Conservation (phyloP, 1,140 invertebrate genomes). For the Drosophila arizonae region DNA sequence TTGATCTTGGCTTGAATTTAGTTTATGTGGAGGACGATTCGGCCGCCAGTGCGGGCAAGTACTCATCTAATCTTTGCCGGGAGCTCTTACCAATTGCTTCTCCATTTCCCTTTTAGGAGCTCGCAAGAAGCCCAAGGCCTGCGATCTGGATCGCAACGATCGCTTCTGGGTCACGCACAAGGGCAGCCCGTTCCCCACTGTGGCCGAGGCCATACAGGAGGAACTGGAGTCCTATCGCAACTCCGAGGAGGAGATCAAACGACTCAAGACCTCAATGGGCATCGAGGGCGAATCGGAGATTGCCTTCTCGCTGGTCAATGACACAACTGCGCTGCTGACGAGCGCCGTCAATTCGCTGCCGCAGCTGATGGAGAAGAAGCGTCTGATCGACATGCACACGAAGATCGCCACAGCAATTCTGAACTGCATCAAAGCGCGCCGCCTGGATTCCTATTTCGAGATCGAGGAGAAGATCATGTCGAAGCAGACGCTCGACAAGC, state of each 20-base stretch:
- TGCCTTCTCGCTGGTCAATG: slow-evolving; percentile 92
- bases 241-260: slow-evolving; percentile 98
- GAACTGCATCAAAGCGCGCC: slow-evolving; percentile 92
- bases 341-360: slow-evolving; percentile 97
- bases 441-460: slow-evolving; percentile 98
- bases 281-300: slow-evolving; percentile 90
- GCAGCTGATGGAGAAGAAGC: slow-evolving; percentile 97
- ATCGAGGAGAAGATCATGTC: slow-evolving; percentile 99
- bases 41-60: slow-evolving; percentile 34
- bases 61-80: not conserved
- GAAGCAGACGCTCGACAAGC: slow-evolving; percentile 89
- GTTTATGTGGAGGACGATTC: slow-evolving; percentile 90
- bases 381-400: slow-evolving; percentile 99
- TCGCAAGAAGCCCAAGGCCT: slow-evolving; percentile 91
- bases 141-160: slow-evolving; percentile 94
- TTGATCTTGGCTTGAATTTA: slow-evolving; percentile 95
- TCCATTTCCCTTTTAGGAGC: slow-evolving; percentile 82
- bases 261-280: slow-evolving; percentile 96
- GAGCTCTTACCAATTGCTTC: not conserved
- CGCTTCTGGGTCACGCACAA: slow-evolving; percentile 97
- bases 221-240: slow-evolving; percentile 96
- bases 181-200: slow-evolving; percentile 97
- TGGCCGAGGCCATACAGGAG: slow-evolving; percentile 99
- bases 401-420: slow-evolving; percentile 97
- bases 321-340: slow-evolving; percentile 97